These are phyloP conservation scores for Orchestes rusci DNA, from an alignment of 2,888 invertebrate genomes.

Conservation along the genomic window DNA sequence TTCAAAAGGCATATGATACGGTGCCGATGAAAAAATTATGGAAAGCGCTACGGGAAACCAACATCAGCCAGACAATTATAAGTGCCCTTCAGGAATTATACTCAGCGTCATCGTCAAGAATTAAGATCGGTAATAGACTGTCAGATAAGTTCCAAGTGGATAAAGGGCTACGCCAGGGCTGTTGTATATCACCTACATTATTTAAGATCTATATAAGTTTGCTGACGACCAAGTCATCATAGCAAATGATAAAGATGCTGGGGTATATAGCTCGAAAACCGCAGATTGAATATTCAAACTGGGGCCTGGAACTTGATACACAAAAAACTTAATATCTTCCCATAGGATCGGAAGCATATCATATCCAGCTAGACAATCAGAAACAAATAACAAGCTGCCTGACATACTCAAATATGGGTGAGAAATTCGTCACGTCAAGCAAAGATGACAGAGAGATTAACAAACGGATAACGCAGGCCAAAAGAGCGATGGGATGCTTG, in stretches of 20 bases:
- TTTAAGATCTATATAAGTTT: too few relatives aligned
- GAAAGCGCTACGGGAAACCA: too few relatives aligned
- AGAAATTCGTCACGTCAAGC: not conserved
- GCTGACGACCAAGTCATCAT: slow-evolving; percentile 1
- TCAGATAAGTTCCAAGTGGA: too few relatives aligned
- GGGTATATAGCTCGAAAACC: not conserved
- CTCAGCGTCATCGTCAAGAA: too few relatives aligned
- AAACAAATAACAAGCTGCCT: not conserved
- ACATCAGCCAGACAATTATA: too few relatives aligned
- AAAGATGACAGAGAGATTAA: not conserved
- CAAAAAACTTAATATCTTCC: not conserved
- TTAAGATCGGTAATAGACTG: too few relatives aligned
- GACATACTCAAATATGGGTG: not conserved
- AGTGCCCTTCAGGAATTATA: too few relatives aligned
- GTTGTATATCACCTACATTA: too few relatives aligned
- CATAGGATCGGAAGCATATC: too few relatives aligned
- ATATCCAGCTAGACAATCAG: not conserved
- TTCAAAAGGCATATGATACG: too few relatives aligned
- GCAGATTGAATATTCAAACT: not conserved
- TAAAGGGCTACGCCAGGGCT: too few relatives aligned
- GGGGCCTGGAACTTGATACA: not conserved
- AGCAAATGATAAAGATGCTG: not conserved
- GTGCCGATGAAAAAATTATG: too few relatives aligned
- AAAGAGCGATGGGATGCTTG: not conserved
- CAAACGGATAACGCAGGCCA: not conserved